These are phyloP conservation scores for Psilopsiagon aurifrons DNA, from an alignment of 2,113 vertebrate genomes.

Conservation along the genomic window DNA sequence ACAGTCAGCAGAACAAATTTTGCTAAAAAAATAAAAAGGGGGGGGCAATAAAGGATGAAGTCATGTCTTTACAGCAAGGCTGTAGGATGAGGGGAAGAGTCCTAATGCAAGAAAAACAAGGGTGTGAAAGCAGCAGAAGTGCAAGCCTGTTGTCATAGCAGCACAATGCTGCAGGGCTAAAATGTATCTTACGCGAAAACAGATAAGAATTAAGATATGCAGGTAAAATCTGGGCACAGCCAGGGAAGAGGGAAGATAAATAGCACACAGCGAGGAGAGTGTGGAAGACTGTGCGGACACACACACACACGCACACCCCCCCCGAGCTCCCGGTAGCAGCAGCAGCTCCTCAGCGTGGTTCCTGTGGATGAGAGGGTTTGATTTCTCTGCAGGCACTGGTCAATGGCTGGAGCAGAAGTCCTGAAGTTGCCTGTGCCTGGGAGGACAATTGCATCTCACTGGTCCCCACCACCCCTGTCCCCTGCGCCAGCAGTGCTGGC, in stretches of 20 bases:
- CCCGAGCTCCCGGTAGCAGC: not conserved
- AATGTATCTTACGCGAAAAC: slow-evolving; percentile 68
- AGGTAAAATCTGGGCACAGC: slow-evolving; percentile 47
- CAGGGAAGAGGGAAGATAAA: slow-evolving; percentile 1
- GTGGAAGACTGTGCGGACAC: not conserved
- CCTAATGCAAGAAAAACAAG: slow-evolving; percentile 62
- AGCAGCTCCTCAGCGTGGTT: not conserved
- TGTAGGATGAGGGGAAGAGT: slow-evolving; percentile 55
- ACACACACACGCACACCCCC: not conserved
- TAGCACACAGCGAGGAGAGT: not conserved
- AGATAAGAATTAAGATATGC: slow-evolving; percentile 67
- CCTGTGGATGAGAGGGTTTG: not conserved
- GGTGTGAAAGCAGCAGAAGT: slow-evolving; percentile 66
- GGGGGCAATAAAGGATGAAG: not conserved
- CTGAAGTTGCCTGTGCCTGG: not conserved
- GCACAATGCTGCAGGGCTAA: slow-evolving; percentile 69
- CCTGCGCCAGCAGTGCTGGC: not conserved
- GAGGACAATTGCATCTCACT: accelerated
- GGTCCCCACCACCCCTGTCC: accelerated
- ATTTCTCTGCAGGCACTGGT: accelerated
- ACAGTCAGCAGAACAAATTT: not conserved
- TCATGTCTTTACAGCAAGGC: slow-evolving; percentile 36
- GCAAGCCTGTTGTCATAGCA: slow-evolving; percentile 72
- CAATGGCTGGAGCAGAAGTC: not conserved
- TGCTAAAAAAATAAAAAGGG: not conserved